Evolutionary conservation across 2,113 vertebrate species (phyloP), one percentile per base, ranked within the genome.

Genomic region (Aspiorhynchus laticeps): DNA sequence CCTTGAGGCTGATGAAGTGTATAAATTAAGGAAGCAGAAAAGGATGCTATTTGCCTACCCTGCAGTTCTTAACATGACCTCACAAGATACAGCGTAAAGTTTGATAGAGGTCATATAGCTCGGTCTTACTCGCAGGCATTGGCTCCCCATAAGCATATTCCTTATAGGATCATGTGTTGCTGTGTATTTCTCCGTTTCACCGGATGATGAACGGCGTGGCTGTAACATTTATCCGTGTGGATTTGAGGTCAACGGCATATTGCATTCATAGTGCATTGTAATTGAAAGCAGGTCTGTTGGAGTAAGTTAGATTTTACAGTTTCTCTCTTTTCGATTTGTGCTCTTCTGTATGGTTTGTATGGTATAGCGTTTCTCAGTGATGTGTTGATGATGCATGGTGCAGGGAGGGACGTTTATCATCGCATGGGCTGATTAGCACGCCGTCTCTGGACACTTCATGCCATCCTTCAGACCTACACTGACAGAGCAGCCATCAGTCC

Each of bases 381-480:
- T 89, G 77, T 36, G 81, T 89, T 88, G 85, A 88, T 92, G 90
- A 93, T 91, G 88, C 74, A 93, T 69, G 90, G 88, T 59, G 80
- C 19, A 76, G 80, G 78, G 63, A 86, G 89, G 85, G 24, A 65
- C 81, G 74, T 92, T 90, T 87, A 91, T 93, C 90, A 93, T n/a
- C 26, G 9, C n/a, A 69, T 1, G 4, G 46, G 82, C 83, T 88
- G 89, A 93, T 93, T 91, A 92, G 88, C 86, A 84, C 88, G 81
- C 84, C 88, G 79, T 88, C 86, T 86, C 4, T 19, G 73, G 90
- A 89, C 89, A 85, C 84, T 53, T 69, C 81, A 73, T 87, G 67
- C 83, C 38, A 89, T 81, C 63, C 26, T 38, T 88, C 63, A 81
- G 36, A 69, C 73, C 17, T n/a, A 5, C 8, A 21, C 21, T 86